phyloP scores from a whole-genome alignment of 2,797 vertebrate genomes.

The Pangasius sanitwongsei region DNA sequence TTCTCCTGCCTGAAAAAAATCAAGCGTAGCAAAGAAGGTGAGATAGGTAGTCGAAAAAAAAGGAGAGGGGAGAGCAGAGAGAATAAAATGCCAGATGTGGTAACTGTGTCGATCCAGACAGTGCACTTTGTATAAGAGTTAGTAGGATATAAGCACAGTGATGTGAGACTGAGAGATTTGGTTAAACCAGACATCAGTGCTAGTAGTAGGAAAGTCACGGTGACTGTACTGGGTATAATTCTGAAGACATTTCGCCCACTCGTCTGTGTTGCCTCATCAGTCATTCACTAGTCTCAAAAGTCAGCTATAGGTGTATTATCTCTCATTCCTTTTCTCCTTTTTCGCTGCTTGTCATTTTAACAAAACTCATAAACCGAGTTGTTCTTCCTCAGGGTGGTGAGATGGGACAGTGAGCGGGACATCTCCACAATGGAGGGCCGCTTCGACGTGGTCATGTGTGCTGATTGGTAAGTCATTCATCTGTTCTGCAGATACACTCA shows the following conservation, averaged over 20 bases:
- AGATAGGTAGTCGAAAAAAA: conserved; percentile 62
- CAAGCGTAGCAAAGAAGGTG: conserved; percentile 65
- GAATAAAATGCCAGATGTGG: conserved; percentile 75
- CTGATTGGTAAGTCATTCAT: conserved; percentile 92
- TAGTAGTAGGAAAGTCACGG: background rate
- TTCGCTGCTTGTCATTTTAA: background rate
- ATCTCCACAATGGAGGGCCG: conserved; percentile 92
- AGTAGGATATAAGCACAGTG: background rate
- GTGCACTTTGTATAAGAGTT: background rate
- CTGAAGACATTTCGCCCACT: background rate
- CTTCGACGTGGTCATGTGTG: conserved; percentile 98
- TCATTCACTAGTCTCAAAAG: background rate
- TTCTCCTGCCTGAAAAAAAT: conserved; percentile 77
- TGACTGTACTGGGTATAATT: background rate
- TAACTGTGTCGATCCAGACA: background rate
- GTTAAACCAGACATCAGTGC: background rate
- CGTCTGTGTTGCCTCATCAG: background rate
- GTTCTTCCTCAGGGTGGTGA: conserved; percentile 83
- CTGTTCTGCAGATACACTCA: conserved; percentile 2
- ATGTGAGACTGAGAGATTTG: background rate
- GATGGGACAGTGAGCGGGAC: conserved; percentile 97
- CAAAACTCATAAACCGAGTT: conserved; percentile 43
- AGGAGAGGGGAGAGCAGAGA: conserved; percentile 42
- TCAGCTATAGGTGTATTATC: background rate
- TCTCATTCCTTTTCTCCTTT: background rate